A percentile compares a stretch with the other conserved stretches of the same genome.
phyloP scores from a whole-genome alignment of 1,140 invertebrate genomes.

The Procambarus virginalis region DNA sequence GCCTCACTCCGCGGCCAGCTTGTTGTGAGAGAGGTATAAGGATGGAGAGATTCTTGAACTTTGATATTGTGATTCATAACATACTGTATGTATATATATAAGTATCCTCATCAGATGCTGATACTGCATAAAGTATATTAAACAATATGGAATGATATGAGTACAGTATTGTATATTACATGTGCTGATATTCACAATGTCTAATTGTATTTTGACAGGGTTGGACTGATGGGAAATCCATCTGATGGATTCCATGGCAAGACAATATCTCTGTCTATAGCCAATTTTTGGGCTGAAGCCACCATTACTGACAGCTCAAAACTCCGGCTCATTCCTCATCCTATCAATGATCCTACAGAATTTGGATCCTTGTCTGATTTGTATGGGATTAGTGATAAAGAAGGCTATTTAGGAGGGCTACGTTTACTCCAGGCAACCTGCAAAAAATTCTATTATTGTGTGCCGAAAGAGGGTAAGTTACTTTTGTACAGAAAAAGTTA shows the following conservation, averaged over 20 bases:
- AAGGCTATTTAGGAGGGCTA: conserved; percentile 73
- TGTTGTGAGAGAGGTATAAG: no score
- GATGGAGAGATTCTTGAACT: no score
- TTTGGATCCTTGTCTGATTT: conserved; percentile 72
- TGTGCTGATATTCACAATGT: no score
- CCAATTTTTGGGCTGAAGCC: conserved; percentile 73
- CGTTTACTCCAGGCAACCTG: conserved; percentile 73
- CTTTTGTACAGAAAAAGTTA: not conserved
- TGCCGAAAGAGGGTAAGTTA: conserved; percentile 70
- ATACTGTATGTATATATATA: no score
- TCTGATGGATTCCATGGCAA: conserved; percentile 73
- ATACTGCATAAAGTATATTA: no score
- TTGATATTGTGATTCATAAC: no score
- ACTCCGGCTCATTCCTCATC: conserved; percentile 71
- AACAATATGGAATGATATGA: no score
- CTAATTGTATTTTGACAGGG: conserved; percentile 52
- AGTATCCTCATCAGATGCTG: no score
- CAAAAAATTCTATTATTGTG: conserved; percentile 73
- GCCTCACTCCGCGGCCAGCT: no score
- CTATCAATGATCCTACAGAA: conserved; percentile 72
- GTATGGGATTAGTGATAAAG: conserved; percentile 71
- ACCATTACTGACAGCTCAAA: conserved; percentile 72
- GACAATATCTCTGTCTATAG: conserved; percentile 72
- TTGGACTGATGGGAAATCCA: conserved; percentile 73
- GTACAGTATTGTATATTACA: no score